phyloP scores from a whole-genome alignment of 2,888 invertebrate genomes.

The Papilio demoleus region DNA sequence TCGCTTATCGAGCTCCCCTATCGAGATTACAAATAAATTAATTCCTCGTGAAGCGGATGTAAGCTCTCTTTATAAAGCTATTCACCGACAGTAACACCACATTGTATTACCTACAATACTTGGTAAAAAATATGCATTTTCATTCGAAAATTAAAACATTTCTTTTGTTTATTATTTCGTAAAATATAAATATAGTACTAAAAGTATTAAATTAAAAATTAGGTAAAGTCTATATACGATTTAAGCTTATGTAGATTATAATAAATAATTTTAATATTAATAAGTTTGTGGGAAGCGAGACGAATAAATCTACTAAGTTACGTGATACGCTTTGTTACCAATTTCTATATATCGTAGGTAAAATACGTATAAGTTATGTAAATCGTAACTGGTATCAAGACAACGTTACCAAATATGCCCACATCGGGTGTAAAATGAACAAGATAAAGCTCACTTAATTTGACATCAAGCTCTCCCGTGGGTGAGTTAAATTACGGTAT shows the following conservation, averaged over 20 bases:
- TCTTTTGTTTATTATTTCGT: too few relatives aligned
- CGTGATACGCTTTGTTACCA: background rate
- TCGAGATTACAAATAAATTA: constrained; percentile 27
- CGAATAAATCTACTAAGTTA: background rate
- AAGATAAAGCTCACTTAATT: constrained; percentile 31
- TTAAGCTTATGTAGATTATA: background rate
- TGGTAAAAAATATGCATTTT: too few relatives aligned
- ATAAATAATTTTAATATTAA: constrained; percentile 18
- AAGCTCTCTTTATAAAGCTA: constrained; percentile 12
- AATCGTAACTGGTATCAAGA: constrained; percentile 14
- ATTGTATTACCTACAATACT: background rate
- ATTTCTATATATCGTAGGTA: background rate
- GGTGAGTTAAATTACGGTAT: constrained; percentile 31
- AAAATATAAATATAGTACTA: too few relatives aligned
- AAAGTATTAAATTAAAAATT: background rate
- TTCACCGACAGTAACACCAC: background rate
- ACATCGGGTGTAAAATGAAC: constrained; percentile 13
- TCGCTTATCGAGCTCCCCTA: constrained; percentile 21
- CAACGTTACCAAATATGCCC: constrained; percentile 29
- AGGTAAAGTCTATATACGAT: background rate
- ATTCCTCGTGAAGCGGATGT: constrained; percentile 15
- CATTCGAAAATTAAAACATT: too few relatives aligned
- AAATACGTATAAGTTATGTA: constrained; percentile 12
- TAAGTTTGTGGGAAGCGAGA: constrained; percentile 3
- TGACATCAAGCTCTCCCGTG: constrained; percentile 25